Evolutionary conservation across 2,113 vertebrate genomes (phyloP), one percentile per base, ranked within the genome.

Genomic region (Tupaia chinensis): DNA sequence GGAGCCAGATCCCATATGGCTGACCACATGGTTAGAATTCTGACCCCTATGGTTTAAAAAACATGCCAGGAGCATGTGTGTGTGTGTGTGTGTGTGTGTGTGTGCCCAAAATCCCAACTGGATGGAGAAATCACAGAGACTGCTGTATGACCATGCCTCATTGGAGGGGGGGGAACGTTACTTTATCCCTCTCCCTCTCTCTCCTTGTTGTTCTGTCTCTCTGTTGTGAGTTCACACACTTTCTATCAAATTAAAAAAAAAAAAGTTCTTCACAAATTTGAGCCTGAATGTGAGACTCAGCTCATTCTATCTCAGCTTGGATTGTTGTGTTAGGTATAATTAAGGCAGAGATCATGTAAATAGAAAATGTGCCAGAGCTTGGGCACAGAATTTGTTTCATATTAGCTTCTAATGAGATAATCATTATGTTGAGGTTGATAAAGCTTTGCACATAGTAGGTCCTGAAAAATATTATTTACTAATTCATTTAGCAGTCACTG

Each of bases 291-390:
- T 74, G 34, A 79, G 69, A 70, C 17, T 34, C 11, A 74, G 66
- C 17, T 79, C n/a, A 27, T 65, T 53, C 29, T 16, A 53, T 84
- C 53, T 94, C 66, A 81, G 65, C 3, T 68, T 89, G 34, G n/a
- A 19, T 63, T n/a, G 77, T 78, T 29, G 61, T 29, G 17, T 3
- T n/a, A 23, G 9, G 44, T 27, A n/a, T 16, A 83, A 77, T 74
- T 70, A 89, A 54, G 27, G 79, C 53, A 77, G 89, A 63, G n/a
- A 66, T 56, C 72, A 70, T 90, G 77, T 87, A 32, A 95, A 74
- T 70, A 61, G 70, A 88, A 53, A 54, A 16, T 12, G 20, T 14
- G 15, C 12, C n/a, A 78, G 25, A 53, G 11, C 2, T 15, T 89
- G 34, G 69, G 88, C 72, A 81, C 72, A 19, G 16, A 3, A 9